Evolutionary conservation across 1,140 invertebrate species (phyloP).

Genomic region (Plutomurus gul): DNA sequence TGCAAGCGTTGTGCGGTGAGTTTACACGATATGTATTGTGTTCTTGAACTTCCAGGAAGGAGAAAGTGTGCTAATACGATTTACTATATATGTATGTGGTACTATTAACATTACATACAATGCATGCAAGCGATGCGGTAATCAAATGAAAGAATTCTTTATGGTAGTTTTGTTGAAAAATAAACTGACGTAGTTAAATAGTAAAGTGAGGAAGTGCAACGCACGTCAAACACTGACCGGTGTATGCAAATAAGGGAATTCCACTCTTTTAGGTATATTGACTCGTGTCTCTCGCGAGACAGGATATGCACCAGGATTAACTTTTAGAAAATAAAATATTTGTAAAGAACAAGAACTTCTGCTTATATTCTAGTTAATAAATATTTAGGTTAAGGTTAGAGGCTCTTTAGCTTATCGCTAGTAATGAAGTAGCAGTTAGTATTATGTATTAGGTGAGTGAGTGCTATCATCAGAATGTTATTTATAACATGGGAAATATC

Average conservation of each 20-base stretch:
- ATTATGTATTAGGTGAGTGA: neutral
- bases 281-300: neutral
- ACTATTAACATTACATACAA: neutral
- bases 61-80: conserved; percentile 23
- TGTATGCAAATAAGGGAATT: neutral
- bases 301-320: conserved; percentile 26
- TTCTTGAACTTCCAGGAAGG: conserved; percentile 16
- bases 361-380: neutral
- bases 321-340: neutral
- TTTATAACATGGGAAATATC: too few relatives aligned
- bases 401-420: neutral
- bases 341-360: neutral
- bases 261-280: neutral
- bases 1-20: neutral
- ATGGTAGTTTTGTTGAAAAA: too few relatives aligned
- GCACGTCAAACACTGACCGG: too few relatives aligned
- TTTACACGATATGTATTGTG: neutral
- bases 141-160: neutral
- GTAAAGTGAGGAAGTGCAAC: too few relatives aligned
- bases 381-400: conserved; percentile 6
- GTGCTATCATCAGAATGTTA: too few relatives aligned
- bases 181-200: neutral
- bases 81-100: neutral
- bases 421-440: neutral
- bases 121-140: conserved; percentile 10